Evolutionary conservation across 2,888 invertebrate species (phyloP).

Genomic region (Dynastes tityus): DNA sequence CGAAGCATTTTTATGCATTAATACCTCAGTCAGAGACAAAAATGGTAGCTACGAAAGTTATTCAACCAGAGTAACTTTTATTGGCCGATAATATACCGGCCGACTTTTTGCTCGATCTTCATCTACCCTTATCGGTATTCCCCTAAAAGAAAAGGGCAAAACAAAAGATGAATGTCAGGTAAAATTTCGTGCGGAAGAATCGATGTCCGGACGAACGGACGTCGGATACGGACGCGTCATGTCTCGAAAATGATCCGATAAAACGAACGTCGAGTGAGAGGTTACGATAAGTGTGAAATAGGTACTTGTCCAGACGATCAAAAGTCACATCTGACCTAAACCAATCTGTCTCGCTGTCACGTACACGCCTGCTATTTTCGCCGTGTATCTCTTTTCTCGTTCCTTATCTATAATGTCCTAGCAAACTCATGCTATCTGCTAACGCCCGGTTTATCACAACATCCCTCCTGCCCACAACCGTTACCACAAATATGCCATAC

Average conservation of each 20-base stretch:
- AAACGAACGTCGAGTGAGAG: slow-evolving; percentile 43
- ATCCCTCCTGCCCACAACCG: neutral
- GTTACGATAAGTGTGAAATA: slow-evolving; percentile 46
- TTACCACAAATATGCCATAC: neutral
- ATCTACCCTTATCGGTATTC: neutral
- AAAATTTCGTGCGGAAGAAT: slow-evolving; percentile 40
- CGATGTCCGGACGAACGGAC: slow-evolving; percentile 16
- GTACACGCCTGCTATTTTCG: slow-evolving; percentile 41
- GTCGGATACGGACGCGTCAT: slow-evolving; percentile 45
- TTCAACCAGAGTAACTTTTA: slow-evolving; percentile 36
- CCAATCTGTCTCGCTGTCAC: slow-evolving; percentile 53
- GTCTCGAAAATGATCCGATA: slow-evolving; percentile 49
- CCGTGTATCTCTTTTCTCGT: slow-evolving; percentile 26
- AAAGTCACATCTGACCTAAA: slow-evolving; percentile 51
- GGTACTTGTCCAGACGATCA: slow-evolving; percentile 43
- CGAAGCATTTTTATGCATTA: slow-evolving; percentile 10
- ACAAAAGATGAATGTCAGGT: slow-evolving; percentile 40
- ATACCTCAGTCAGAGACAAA: slow-evolving; percentile 8
- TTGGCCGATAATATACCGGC: slow-evolving; percentile 38
- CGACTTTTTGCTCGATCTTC: slow-evolving; percentile 13
- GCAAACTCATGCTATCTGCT: neutral
- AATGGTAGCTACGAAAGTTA: slow-evolving; percentile 30
- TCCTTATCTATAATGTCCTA: slow-evolving; percentile 1
- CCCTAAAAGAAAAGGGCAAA: neutral
- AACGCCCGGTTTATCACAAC: neutral